Conservation (phyloP, 2,113 vertebrate species). For the Oxyruncus cristatus region DNA sequence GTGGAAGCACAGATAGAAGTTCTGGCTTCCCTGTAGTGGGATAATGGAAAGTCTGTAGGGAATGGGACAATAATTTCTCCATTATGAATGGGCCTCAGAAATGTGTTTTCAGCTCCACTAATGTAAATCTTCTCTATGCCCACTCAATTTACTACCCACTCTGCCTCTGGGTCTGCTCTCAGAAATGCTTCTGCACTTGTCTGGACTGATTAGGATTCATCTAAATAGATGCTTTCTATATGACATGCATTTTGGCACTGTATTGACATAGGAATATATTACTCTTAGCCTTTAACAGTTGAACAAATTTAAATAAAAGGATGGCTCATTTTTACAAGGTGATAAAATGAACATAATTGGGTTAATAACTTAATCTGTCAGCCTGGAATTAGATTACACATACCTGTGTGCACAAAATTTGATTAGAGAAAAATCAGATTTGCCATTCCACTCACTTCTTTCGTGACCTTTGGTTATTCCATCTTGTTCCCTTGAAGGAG, state of each 20-base stretch:
- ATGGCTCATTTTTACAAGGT: slow-evolving; percentile 60
- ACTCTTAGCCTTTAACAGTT: slow-evolving; percentile 66
- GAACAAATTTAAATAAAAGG: slow-evolving; percentile 72
- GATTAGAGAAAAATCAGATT: slow-evolving; percentile 35
- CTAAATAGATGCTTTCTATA: slow-evolving; percentile 73
- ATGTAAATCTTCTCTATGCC: slow-evolving; percentile 44
- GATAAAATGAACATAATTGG: slow-evolving; percentile 70
- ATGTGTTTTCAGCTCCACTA: slow-evolving; percentile 67
- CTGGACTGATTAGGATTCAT: slow-evolving; percentile 61
- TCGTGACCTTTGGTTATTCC: slow-evolving; percentile 9
- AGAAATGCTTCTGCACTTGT: slow-evolving; percentile 64
- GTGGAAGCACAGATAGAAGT: slow-evolving; percentile 40
- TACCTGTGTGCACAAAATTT: slow-evolving; percentile 43
- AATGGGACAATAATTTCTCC: slow-evolving; percentile 65
- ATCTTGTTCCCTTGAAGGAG: not conserved
- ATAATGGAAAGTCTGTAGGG: slow-evolving; percentile 53
- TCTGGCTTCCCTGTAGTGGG: slow-evolving; percentile 33
- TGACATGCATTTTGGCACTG: slow-evolving; percentile 66
- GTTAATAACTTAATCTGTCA: slow-evolving; percentile 72
- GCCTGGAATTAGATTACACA: slow-evolving; percentile 54
- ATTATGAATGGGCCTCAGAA: slow-evolving; percentile 64
- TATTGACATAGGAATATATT: slow-evolving; percentile 67
- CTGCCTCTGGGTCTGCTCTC: slow-evolving; percentile 59
- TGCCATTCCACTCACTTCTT: slow-evolving; percentile 4
- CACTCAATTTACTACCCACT: slow-evolving; percentile 65